phyloP scores from a whole-genome alignment of 2,888 invertebrate genomes.

The Drosophila diplacantha region DNA sequence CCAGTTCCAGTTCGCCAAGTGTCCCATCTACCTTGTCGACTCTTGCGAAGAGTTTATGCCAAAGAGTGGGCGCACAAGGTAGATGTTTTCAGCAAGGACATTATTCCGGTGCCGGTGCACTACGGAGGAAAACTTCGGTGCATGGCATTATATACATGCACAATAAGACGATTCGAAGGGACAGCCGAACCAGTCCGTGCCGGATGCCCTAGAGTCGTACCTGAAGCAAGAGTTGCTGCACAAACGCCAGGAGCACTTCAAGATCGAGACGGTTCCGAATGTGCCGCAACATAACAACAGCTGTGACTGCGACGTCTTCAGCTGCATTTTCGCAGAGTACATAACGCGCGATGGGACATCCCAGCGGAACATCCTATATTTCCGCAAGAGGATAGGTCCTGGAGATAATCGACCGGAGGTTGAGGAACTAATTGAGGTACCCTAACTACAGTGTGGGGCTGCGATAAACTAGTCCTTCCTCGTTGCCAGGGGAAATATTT shows the following conservation, averaged over 20 bases:
- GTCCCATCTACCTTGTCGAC: neutral
- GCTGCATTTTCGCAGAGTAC: constrained; percentile 98
- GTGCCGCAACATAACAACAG: neutral
- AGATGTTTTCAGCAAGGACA: constrained; percentile 84
- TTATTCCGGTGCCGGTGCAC: constrained; percentile 94
- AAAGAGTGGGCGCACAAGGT: constrained; percentile 90
- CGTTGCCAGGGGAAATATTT: neutral
- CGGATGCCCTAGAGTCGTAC: constrained; percentile 86
- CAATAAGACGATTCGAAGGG: constrained; percentile 93
- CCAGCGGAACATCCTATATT: constrained; percentile 90
- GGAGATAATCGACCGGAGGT: neutral
- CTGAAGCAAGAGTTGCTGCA: constrained; percentile 90
- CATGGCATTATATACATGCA: constrained; percentile 90
- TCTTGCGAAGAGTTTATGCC: too few relatives aligned
- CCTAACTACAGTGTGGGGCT: neutral
- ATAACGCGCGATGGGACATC: constrained; percentile 88
- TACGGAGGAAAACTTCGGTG: constrained; percentile 96
- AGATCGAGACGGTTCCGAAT: constrained; percentile 80
- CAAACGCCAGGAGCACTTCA: constrained; percentile 88
- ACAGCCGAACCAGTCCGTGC: constrained; percentile 85
- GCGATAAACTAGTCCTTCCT: neutral
- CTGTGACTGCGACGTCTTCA: constrained; percentile 91
- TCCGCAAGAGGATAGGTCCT: constrained; percentile 58
- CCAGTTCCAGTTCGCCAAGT: neutral
- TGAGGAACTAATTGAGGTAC: neutral